phyloP scores from a whole-genome alignment of 2,113 vertebrate genomes.

The Apodemus speciosus region DNA sequence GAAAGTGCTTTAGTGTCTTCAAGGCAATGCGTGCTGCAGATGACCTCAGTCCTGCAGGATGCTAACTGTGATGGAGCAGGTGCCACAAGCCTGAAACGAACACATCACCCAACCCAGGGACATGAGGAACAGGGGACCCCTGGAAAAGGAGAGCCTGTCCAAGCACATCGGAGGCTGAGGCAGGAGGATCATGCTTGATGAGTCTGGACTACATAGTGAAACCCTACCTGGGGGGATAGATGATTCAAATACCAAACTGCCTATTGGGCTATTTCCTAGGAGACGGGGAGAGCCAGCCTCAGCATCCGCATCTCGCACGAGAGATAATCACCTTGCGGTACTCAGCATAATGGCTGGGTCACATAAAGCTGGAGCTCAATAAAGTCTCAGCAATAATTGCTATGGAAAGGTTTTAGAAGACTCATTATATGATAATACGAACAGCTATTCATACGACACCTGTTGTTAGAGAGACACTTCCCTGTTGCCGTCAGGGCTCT shows the following conservation, averaged over 20 bases:
- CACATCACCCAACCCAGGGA: not conserved
- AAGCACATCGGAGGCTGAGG: not conserved
- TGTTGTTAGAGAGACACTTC: not conserved
- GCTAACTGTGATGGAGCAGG: fast-evolving
- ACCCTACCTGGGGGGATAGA: not conserved
- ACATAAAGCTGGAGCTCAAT: not conserved
- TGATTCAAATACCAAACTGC: not conserved
- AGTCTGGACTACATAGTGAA: not conserved
- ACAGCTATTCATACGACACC: slow-evolving; percentile 26
- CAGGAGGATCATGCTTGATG: not conserved
- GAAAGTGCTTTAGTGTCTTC: not conserved
- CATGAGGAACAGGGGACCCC: not conserved
- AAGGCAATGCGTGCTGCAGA: not conserved
- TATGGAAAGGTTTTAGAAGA: not conserved
- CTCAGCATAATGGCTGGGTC: not conserved
- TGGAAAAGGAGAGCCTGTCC: not conserved
- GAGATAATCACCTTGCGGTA: not conserved
- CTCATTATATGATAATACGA: not conserved
- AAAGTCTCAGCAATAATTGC: slow-evolving; percentile 27
- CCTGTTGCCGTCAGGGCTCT: not conserved
- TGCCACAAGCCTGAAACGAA: not conserved
- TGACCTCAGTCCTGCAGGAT: fast-evolving
- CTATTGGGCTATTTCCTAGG: not conserved
- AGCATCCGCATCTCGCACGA: not conserved
- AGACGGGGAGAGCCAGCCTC: not conserved